phyloP scores from a whole-genome alignment of 2,797 vertebrate genomes.

The Anguilla obscura region DNA sequence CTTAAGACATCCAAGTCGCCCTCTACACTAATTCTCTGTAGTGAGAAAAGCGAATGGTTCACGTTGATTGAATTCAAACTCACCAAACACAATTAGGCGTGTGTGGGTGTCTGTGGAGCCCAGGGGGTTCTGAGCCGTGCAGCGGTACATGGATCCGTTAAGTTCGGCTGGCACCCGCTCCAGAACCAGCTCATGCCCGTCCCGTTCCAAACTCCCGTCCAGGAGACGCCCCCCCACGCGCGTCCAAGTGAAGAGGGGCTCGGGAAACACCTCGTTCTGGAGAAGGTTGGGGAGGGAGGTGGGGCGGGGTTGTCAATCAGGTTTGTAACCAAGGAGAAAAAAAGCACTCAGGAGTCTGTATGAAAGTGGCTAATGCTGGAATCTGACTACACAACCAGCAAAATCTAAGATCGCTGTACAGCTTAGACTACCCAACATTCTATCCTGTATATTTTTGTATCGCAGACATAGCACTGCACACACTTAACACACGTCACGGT shows the following conservation, averaged over 20 bases:
- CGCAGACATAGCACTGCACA: not conserved
- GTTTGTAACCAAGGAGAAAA: not conserved
- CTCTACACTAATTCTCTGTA: not conserved
- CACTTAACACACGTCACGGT: too few relatives aligned
- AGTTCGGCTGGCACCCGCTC: slow-evolving; percentile 92
- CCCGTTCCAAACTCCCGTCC: slow-evolving; percentile 85
- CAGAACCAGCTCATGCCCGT: slow-evolving; percentile 88
- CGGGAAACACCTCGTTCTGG: slow-evolving; percentile 95
- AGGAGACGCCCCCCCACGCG: slow-evolving; percentile 90
- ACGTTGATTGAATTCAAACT: slow-evolving; percentile 28
- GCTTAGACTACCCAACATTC: too few relatives aligned
- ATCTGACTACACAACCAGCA: not conserved
- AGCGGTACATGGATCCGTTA: slow-evolving; percentile 97
- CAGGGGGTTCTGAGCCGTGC: slow-evolving; percentile 94
- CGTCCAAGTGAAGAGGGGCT: slow-evolving; percentile 96
- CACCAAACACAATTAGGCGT: slow-evolving; percentile 96
- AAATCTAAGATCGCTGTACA: not conserved
- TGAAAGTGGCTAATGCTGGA: not conserved
- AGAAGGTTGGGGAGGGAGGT: not conserved
- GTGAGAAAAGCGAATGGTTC: not conserved
- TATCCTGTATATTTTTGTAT: not conserved
- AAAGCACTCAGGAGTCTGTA: not conserved
- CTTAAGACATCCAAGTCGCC: not conserved
- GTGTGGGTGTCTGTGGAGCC: slow-evolving; percentile 97
- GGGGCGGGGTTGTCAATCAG: not conserved